Evolutionary conservation across 1,140 invertebrate species (phyloP), one percentile per base, ranked within the genome.

Genomic region (Drosophila ohnishii): DNA sequence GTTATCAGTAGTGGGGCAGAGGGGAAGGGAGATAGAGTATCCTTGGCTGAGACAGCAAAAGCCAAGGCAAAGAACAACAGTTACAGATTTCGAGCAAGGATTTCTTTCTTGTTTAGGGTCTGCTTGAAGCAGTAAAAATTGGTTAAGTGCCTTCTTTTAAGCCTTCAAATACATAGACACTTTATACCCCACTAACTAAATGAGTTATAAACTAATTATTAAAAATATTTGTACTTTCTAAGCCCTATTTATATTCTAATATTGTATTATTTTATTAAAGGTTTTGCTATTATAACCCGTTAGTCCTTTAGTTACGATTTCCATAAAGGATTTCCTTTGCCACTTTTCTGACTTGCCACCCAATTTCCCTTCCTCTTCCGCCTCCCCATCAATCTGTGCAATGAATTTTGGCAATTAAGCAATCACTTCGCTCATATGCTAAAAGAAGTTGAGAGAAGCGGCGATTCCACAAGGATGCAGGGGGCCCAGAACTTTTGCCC

Each of bases 401-500:
- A 78, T 78, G 66, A 60, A 78, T 71, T 78, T 78, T 64, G 51
- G 75, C 66, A 78, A 71, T 78, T 71, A 71, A 35, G 59, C 75
- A 78, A 78, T 78, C 75, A 72, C 67, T 72, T 71, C 16, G 40
- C 53, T 50, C 65, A 59, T 59, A 71, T 71, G 65, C 66, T 35
- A 50, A 40, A 19, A 34, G 55, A 19, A 47, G 32, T 39, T 34
- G 19, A 14, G 34, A 8, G 28, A 16, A 14, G 11, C 16, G 19
- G 28, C 50, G 50, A 14, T 10, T 40, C 1, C 8, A 25, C 9
- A 8, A 8, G 13, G 39, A 6, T 25, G 40, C 35, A 42, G 16
- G 19, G 48, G n/a, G 28, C 50, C 50, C 50, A 34, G 14, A 40
- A 66, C 42, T 70, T 37, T 9, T 39, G 35, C 65, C 40, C 34